Percentiles rank a stretch among this genome's conserved stretches.
Conservation (phyloP, 2,888 invertebrate genomes). For the Ophion costatus region DNA sequence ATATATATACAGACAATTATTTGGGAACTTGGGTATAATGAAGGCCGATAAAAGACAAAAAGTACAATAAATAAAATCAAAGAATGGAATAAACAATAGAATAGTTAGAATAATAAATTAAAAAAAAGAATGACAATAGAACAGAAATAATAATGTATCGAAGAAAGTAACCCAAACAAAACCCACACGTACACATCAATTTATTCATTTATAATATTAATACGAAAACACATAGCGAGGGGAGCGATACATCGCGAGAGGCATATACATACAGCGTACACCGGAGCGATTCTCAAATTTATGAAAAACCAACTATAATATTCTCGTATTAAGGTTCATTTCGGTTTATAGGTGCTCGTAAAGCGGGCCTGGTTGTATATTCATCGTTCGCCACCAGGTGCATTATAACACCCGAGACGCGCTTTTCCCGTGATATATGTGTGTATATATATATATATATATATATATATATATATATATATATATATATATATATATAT, state of each 20-base stretch:
- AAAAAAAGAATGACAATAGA: too few species aligned
- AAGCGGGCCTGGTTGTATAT: constrained; percentile 69
- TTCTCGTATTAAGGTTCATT: constrained; percentile 79
- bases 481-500: too few species aligned
- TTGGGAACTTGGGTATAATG: too few species aligned
- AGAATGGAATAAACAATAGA: too few species aligned
- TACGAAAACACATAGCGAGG: neutral
- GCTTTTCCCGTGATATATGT: constrained; percentile 17
- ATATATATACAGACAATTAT: too few species aligned
- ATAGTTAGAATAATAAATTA: too few species aligned
- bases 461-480: too few species aligned
- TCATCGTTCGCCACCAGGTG: constrained; percentile 73
- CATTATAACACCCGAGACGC: constrained; percentile 73
- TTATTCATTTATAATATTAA: neutral
- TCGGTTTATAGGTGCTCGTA: constrained; percentile 78
- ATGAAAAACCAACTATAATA: constrained; percentile 78
- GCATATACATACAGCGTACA: constrained; percentile 29
- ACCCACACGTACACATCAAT: neutral
- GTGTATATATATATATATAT: too few species aligned
- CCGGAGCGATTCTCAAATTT: constrained; percentile 72
- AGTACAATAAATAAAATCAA: too few species aligned
- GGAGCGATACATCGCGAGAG: neutral
- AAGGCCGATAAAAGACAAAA: too few species aligned
- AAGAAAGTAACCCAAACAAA: too few species aligned
- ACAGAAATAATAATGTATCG: too few species aligned